A percentile compares a stretch with the other conserved stretches of the same genome.
Evolutionary conservation across 1,140 invertebrate species (phyloP).

Genomic region (Thaumetopoea pityocampa): DNA sequence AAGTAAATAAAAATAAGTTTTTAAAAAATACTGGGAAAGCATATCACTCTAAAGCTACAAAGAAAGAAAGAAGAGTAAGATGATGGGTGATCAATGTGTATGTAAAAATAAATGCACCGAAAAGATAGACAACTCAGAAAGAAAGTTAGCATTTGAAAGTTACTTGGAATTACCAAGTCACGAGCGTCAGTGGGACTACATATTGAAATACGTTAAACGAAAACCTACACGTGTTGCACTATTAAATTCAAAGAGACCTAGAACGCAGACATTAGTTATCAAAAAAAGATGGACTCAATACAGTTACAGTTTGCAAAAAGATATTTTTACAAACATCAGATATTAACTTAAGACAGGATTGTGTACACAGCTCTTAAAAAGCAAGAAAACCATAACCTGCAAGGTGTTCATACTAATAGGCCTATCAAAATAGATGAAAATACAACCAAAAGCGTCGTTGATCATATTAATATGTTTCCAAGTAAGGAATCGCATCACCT

Average conservation of each 20-base stretch:
- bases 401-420: too few species aligned
- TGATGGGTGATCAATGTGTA: neutral
- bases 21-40: too few species aligned
- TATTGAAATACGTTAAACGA: neutral
- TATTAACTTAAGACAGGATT: neutral
- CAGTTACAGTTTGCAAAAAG: neutral
- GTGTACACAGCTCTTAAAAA: neutral
- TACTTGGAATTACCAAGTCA: neutral
- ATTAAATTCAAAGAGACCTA: neutral
- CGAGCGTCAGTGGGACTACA: neutral
- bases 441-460: too few species aligned
- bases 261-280: neutral
- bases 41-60: too few species aligned
- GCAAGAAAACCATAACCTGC: neutral
- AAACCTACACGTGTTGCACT: neutral
- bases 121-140: too few species aligned
- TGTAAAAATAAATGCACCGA: neutral
- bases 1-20: too few species aligned
- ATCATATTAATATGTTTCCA: too few species aligned
- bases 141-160: neutral
- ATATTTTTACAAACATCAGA: neutral
- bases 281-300: neutral
- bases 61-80: neutral
- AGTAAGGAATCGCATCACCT: too few species aligned
- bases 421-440: too few species aligned